phyloP scores from a whole-genome alignment of 2,113 vertebrate genomes.

The Phrynosoma blainvillii region DNA sequence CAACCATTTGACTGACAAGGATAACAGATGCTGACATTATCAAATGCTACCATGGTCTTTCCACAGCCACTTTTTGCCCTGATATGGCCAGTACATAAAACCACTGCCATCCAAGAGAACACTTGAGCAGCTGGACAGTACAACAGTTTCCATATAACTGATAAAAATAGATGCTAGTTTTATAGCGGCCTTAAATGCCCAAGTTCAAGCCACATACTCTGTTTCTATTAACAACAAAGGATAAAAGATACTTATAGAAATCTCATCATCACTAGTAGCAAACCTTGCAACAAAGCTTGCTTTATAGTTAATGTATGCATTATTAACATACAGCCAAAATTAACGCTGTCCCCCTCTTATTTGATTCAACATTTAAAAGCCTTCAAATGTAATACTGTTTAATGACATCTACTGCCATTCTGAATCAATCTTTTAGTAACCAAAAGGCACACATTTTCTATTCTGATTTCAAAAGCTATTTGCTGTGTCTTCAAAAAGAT shows the following conservation, averaged over 20 bases:
- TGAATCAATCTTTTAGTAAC: neutral
- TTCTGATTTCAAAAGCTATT: neutral
- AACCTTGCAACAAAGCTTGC: slow-evolving; percentile 42
- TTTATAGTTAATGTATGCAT: slow-evolving; percentile 47
- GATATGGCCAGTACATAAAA: slow-evolving; percentile 92
- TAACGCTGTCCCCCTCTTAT: slow-evolving; percentile 1
- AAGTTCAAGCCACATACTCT: slow-evolving; percentile 73
- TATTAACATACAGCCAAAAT: slow-evolving; percentile 38
- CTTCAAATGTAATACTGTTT: neutral
- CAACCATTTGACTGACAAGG: slow-evolving; percentile 91
- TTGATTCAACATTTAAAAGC: slow-evolving; percentile 13
- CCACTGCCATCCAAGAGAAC: slow-evolving; percentile 82
- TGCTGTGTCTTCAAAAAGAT: neutral
- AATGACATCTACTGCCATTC: neutral
- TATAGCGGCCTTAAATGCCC: slow-evolving; percentile 74
- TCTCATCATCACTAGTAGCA: slow-evolving; percentile 54
- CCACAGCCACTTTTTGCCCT: slow-evolving; percentile 88
- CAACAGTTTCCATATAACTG: slow-evolving; percentile 74
- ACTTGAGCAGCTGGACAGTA: slow-evolving; percentile 84
- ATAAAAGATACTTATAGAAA: slow-evolving; percentile 68
- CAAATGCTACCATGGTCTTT: slow-evolving; percentile 87
- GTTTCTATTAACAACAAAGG: slow-evolving; percentile 65
- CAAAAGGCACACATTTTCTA: neutral
- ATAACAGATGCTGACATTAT: slow-evolving; percentile 99
- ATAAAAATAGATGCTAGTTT: slow-evolving; percentile 84